Evolutionary conservation across 2,797 vertebrate species (phyloP), one percentile per base, ranked within the genome.

Genomic region (Typhlichthys eigenmanni): DNA sequence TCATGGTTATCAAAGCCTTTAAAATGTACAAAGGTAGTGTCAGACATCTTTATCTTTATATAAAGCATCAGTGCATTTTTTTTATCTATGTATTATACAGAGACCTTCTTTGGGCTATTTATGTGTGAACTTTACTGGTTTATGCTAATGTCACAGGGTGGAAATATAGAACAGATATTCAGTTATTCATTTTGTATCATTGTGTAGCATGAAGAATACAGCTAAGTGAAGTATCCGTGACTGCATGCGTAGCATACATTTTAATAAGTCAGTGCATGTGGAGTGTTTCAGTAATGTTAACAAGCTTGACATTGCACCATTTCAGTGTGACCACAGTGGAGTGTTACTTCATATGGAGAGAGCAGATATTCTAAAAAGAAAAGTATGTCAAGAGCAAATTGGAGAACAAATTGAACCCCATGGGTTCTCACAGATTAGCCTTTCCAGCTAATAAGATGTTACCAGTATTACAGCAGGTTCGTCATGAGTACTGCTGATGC

Each of bases 371-470:
- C 16, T 10, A 8, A 4, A 51, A 87, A 83, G 4, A 24, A 67
- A 87, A 83, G 75, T 79, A 55, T 85, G 82, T 83, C 83, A 79
- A 75, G 75, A 79, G 53, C 66, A 84, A 80, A 71, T 60, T 72
- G 64, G 68, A 62, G 76, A 76, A 46, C 70, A 73, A 69, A 77
- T 60, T 55, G 72, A 78, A 53, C 62, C 71, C 67, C 12, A 14
- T 29, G 32, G 29, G 58, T 62, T 55, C 60, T 16, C 78, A 43
- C 64, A 72, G 74, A 75, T 73, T 58, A 72, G 75, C 76, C 64
- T 50, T 50, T 61, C n/a, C 49, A 34, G 11, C 55, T 75, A 67
- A 83, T 71, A 75, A 71, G 63, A 80, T 71, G 66, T 70, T 64
- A 57, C 75, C 69, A 48, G 52, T 43, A 68, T 84, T 73, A 78